phyloP scores from a whole-genome alignment of 2,797 vertebrate species.

The Diglossa cyanea region DNA sequence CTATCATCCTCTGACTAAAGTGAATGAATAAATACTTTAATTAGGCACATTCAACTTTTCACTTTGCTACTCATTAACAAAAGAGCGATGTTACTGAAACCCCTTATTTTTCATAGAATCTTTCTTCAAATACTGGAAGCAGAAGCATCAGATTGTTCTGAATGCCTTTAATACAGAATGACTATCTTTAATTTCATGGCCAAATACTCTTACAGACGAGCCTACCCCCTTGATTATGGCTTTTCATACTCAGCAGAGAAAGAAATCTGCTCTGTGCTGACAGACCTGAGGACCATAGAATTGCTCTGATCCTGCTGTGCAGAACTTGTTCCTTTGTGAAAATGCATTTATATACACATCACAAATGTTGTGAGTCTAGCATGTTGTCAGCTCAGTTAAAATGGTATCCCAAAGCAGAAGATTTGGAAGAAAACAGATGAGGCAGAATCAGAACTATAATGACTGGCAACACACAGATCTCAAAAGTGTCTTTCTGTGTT shows the following conservation, averaged over 20 bases:
- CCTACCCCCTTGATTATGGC: not conserved
- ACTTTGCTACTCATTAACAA: not conserved
- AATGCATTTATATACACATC: not conserved
- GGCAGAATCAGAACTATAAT: not conserved
- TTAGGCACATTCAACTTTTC: not conserved
- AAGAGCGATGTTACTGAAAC: not conserved
- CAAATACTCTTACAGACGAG: not conserved
- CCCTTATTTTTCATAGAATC: not conserved
- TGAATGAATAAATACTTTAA: not conserved
- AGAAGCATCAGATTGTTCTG: not conserved
- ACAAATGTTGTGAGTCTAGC: not conserved
- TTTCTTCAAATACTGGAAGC: not conserved
- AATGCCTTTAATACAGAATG: not conserved
- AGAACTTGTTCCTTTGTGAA: not conserved
- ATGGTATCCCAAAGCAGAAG: not conserved
- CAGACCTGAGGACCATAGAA: not conserved
- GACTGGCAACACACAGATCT: not conserved
- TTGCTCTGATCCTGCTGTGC: rapidly evolving
- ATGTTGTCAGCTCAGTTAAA: not conserved
- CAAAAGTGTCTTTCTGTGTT: not conserved
- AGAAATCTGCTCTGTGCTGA: not conserved
- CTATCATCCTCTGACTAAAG: not conserved
- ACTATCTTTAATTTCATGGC: not conserved
- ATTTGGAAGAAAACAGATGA: not conserved
- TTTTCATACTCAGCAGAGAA: not conserved